Conservation (phyloP, 1,140 invertebrate species). For the Zaprionus inermis region DNA sequence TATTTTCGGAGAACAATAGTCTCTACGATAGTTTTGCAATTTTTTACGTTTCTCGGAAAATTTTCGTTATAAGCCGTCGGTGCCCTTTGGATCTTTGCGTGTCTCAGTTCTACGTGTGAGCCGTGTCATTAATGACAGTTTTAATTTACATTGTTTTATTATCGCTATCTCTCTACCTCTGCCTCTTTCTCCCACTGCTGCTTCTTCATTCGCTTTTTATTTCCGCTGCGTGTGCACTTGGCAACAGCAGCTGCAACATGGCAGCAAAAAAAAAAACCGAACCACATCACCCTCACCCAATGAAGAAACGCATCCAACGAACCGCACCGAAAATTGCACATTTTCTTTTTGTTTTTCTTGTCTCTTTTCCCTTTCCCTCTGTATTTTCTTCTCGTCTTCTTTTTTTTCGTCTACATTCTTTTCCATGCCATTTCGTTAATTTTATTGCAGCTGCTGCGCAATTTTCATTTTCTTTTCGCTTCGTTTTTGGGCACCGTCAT, state of each 20-base stretch:
- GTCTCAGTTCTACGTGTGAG: conserved; percentile 23
- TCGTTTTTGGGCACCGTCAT: conserved; percentile 39
- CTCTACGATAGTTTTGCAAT: not conserved
- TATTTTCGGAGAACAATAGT: not conserved
- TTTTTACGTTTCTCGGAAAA: accelerated
- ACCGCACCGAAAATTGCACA: conserved; percentile 55
- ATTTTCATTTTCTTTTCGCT: conserved; percentile 42
- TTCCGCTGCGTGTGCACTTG: conserved; percentile 64
- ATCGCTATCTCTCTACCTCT: not conserved
- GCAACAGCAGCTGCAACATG: conserved; percentile 55
- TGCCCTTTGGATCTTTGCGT: not conserved
- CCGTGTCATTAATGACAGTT: conserved; percentile 65
- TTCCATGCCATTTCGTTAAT: conserved; percentile 60
- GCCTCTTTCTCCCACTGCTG: not conserved
- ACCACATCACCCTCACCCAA: conserved; percentile 7
- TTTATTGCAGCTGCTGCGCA: conserved; percentile 70
- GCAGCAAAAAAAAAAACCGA: conserved; percentile 9
- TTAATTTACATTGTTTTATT: conserved; percentile 59
- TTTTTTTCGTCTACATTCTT: conserved; percentile 60
- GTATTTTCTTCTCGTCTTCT: not conserved
- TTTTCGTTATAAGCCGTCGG: not conserved
- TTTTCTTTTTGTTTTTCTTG: conserved; percentile 15
- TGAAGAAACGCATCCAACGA: conserved; percentile 37
- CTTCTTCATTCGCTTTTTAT: conserved; percentile 15
- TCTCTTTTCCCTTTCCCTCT: not conserved